Percentiles rank a stretch among this genome's conserved stretches.
Conservation (phyloP, 2,113 vertebrate genomes). For the Scalopus aquaticus region DNA sequence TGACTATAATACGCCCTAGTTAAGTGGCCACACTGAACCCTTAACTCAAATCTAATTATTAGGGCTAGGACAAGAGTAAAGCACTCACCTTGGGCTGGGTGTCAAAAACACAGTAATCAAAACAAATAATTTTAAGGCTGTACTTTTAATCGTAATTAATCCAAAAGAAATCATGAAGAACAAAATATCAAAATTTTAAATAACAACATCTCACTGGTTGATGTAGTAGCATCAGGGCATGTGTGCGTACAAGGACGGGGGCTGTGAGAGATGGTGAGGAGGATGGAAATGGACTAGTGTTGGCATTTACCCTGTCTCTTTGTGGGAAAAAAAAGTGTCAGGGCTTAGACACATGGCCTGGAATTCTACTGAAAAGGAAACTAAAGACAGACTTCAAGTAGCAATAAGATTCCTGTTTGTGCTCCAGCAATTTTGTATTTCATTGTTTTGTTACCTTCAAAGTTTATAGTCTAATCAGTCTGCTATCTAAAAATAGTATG, state of each 20-base stretch:
- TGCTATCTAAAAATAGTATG: slow-evolving; percentile 47
- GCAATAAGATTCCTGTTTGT: background rate
- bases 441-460: slow-evolving; percentile 32
- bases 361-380: background rate
- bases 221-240: background rate
- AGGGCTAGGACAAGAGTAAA: background rate
- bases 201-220: background rate
- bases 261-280: background rate
- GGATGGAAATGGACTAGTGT: background rate
- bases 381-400: background rate
- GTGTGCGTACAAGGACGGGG: background rate
- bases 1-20: too few relatives aligned
- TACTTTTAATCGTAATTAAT: background rate
- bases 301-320: background rate
- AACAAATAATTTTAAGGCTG: background rate
- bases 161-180: background rate
- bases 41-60: background rate
- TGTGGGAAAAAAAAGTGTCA: background rate
- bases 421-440: background rate
- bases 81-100: rapidly evolving
- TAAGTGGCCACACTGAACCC: background rate
- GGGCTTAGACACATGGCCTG: background rate
- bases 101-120: background rate
- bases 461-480: slow-evolving; percentile 3
- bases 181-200: background rate